These are phyloP conservation scores for Teleopsis dalmanni DNA, from an alignment of 1,140 invertebrate species.

Conservation along the genomic window DNA sequence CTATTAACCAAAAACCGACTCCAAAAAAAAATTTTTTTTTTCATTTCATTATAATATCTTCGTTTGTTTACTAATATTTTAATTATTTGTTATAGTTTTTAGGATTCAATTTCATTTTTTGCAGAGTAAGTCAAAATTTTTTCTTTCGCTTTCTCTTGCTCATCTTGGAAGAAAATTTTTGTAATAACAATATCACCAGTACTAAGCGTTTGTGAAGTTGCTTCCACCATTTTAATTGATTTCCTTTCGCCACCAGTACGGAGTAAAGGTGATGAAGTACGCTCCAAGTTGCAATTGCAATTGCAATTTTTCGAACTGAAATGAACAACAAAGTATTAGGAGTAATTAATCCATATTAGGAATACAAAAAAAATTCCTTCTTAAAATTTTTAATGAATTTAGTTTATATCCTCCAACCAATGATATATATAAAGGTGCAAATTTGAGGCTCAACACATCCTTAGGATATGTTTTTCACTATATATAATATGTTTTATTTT, in stretches of 20 bases:
- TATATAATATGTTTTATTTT: too few relatives aligned
- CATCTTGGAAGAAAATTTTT: slow-evolving; percentile 75
- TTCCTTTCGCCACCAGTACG: slow-evolving; percentile 4
- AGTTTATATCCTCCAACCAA: too few relatives aligned
- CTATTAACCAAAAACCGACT: not conserved
- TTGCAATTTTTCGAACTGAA: slow-evolving; percentile 37
- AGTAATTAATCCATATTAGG: too few relatives aligned
- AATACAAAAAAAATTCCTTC: too few relatives aligned
- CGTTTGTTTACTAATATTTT: not conserved
- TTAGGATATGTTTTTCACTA: too few relatives aligned
- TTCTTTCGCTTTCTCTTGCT: slow-evolving; percentile 51
- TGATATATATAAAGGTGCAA: too few relatives aligned
- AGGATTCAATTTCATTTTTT: slow-evolving; percentile 19
- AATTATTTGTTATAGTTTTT: not conserved
- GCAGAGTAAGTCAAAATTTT: slow-evolving; percentile 48
- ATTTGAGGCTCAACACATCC: too few relatives aligned
- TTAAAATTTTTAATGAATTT: too few relatives aligned
- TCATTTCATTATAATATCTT: not conserved
- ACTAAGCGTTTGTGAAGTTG: slow-evolving; percentile 74
- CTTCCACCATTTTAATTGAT: slow-evolving; percentile 35
- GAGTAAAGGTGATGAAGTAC: slow-evolving; percentile 23
- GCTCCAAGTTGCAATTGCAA: slow-evolving; percentile 40
- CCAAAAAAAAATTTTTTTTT: not conserved
- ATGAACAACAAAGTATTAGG: not conserved
- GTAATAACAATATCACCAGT: slow-evolving; percentile 92